phyloP scores from a whole-genome alignment of 1,140 invertebrate genomes.

The Heliothis virescens region DNA sequence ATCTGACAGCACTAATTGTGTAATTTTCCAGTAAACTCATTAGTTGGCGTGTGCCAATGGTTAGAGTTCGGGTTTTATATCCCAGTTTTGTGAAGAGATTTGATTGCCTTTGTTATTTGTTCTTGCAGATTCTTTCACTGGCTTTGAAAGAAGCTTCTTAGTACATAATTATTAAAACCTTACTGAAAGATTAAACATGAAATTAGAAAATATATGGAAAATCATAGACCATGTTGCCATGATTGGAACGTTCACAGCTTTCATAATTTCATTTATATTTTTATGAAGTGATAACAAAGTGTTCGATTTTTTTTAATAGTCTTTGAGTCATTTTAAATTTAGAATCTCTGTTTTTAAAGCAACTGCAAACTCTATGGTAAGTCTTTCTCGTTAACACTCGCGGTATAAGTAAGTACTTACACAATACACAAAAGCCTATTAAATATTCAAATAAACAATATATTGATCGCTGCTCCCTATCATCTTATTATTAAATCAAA shows the following conservation, averaged over 20 bases:
- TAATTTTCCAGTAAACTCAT: conserved; percentile 81
- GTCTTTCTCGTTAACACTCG: neutral
- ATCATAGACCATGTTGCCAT: no score
- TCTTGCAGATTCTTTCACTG: no score
- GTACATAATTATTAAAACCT: no score
- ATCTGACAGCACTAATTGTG: conserved; percentile 78
- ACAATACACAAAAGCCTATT: conserved; percentile 24
- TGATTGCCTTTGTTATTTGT: neutral
- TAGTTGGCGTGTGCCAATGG: conserved; percentile 48
- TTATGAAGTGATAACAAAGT: no score
- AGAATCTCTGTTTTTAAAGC: no score
- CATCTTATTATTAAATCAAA: conserved; percentile 73
- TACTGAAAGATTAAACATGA: no score
- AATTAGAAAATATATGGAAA: no score
- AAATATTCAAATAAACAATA: conserved; percentile 58
- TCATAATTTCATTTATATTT: no score
- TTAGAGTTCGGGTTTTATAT: conserved; percentile 4
- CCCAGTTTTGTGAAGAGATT: neutral
- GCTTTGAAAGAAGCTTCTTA: no score
- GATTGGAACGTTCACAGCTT: no score
- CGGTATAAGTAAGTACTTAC: neutral
- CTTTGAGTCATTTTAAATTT: no score
- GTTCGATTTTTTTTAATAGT: no score
- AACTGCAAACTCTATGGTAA: neutral
- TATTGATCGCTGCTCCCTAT: conserved; percentile 56